Percentiles rank a stretch among this genome's conserved stretches.
phyloP scores from a whole-genome alignment of 2,113 vertebrate species.

The Oostethus manadensis region DNA sequence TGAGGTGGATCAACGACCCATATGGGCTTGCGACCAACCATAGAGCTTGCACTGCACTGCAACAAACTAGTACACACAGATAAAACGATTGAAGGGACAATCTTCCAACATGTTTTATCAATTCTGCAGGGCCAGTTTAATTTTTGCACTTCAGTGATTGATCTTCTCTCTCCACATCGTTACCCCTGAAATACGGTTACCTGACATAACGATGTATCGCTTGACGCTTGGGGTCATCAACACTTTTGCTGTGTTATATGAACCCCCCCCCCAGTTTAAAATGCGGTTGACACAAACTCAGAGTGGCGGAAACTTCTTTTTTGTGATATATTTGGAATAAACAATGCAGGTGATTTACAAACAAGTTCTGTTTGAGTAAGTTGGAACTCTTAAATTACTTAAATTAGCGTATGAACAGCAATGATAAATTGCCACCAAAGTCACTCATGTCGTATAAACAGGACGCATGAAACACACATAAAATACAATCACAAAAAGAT shows the following conservation, averaged over 20 bases:
- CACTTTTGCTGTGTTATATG: neutral
- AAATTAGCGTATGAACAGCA: no score
- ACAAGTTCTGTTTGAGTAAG: no score
- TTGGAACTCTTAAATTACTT: no score
- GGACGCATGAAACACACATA: no score
- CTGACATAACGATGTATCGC: neutral
- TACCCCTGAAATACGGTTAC: neutral
- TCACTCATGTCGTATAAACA: no score
- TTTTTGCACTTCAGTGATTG: neutral
- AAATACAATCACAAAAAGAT: no score
- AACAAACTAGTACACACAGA: neutral
- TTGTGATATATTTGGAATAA: no score
- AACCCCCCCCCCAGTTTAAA: no score
- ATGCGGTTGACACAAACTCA: neutral
- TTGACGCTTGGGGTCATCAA: neutral
- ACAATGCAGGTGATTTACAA: no score
- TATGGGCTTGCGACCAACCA: no score
- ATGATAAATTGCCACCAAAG: no score
- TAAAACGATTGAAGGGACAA: neutral
- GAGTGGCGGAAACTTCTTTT: neutral
- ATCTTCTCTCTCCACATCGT: slow-evolving; percentile 5
- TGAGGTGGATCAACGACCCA: no score
- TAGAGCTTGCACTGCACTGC: neutral
- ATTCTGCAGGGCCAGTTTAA: neutral
- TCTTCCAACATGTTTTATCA: neutral